phyloP scores from a whole-genome alignment of 2,797 vertebrate genomes.

The Sciurus vulgaris region DNA sequence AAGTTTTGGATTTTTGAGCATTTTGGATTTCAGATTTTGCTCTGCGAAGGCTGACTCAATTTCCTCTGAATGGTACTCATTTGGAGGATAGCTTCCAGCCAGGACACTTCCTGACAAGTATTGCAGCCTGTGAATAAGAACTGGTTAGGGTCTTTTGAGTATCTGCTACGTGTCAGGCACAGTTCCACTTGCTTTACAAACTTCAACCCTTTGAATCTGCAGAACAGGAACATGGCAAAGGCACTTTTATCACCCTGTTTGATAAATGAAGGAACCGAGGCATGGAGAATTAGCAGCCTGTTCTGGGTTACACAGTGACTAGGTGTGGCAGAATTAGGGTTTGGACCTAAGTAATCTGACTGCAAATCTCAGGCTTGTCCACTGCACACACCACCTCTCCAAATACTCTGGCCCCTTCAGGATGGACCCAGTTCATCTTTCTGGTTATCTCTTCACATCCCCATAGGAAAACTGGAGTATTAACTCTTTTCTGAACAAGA shows the following conservation, averaged over 20 bases:
- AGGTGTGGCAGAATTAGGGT: background rate
- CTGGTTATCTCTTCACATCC: background rate
- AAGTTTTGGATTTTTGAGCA: background rate
- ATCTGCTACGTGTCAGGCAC: background rate
- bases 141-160: background rate
- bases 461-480: background rate
- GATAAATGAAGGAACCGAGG: background rate
- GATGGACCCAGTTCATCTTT: background rate
- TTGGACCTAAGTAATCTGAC: background rate
- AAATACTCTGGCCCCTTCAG: background rate
- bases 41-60: background rate
- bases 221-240: background rate
- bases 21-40: background rate
- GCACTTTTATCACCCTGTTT: background rate
- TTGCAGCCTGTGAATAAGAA: background rate
- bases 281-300: background rate
- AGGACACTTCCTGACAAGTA: background rate
- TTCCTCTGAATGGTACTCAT: background rate
- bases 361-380: background rate
- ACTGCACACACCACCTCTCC: background rate
- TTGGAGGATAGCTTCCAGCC: background rate
- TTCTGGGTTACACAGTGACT: background rate
- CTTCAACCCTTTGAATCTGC: background rate
- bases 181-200: constrained; percentile 16
- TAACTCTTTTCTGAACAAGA: background rate